Conservation (phyloP, 2,888 invertebrate species). For the Lissocephala sabroskyi region DNA sequence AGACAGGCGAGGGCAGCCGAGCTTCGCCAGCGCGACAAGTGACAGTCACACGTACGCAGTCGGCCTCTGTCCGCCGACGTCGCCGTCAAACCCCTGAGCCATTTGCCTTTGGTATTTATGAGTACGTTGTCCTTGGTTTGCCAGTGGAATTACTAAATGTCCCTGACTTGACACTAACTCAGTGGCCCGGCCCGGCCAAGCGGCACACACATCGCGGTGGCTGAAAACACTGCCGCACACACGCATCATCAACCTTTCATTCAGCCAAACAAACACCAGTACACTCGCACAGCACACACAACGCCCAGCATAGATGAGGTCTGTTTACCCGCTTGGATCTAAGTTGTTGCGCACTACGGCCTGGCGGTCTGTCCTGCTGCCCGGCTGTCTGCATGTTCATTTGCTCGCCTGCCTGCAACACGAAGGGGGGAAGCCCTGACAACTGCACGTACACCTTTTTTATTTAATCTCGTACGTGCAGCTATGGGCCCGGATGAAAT, state of each 20-base stretch:
- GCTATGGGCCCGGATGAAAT: slow-evolving; percentile 47
- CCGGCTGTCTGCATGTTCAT: slow-evolving; percentile 15
- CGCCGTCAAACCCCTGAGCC: slow-evolving; percentile 24
- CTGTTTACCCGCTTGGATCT: slow-evolving; percentile 19
- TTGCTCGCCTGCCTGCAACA: slow-evolving; percentile 7
- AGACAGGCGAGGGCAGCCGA: slow-evolving; percentile 21
- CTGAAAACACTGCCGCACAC: slow-evolving; percentile 15
- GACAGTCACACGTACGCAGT: background rate
- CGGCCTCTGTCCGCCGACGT: slow-evolving; percentile 15
- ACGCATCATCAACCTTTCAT: slow-evolving; percentile 41
- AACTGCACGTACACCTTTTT: slow-evolving; percentile 29
- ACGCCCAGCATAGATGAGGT: background rate
- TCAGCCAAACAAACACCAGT: slow-evolving; percentile 31
- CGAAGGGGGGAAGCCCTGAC: slow-evolving; percentile 3
- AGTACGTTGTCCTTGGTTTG: slow-evolving; percentile 67
- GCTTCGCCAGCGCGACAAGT: slow-evolving; percentile 7
- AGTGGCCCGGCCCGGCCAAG: slow-evolving; percentile 32
- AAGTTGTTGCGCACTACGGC: slow-evolving; percentile 43
- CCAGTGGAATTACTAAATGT: slow-evolving; percentile 64
- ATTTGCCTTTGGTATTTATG: slow-evolving; percentile 66
- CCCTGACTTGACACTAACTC: slow-evolving; percentile 62
- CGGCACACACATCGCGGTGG: slow-evolving; percentile 12
- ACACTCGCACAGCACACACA: slow-evolving; percentile 11
- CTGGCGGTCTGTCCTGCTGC: slow-evolving; percentile 51
- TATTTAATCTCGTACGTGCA: slow-evolving; percentile 54